Percentiles rank a stretch among this genome's conserved stretches.
These are phyloP conservation scores for Solenodon paradoxus DNA, from an alignment of 2,113 vertebrate species.

Conservation along the genomic window DNA sequence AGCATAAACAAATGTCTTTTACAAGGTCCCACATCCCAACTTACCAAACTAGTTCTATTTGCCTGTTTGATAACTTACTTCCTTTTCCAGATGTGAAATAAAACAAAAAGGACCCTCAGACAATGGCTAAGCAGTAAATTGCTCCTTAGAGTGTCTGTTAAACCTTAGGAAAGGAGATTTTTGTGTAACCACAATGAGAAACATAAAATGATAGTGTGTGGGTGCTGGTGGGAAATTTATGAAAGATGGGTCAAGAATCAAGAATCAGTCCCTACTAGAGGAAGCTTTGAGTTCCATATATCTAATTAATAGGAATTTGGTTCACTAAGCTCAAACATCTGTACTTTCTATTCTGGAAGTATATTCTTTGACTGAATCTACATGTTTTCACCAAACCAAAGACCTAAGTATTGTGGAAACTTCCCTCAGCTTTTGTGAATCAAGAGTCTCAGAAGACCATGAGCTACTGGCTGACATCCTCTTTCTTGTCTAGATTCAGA, in stretches of 20 bases:
- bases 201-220: not conserved
- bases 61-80: not conserved
- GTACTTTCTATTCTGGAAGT: not conserved
- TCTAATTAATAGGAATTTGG: not conserved
- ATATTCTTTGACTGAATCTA: not conserved
- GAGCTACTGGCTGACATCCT: not conserved
- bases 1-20: not conserved
- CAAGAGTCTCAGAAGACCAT: not conserved
- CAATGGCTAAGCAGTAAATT: not conserved
- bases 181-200: not conserved
- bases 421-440: not conserved
- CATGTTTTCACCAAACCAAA: slow-evolving; percentile 7
- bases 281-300: not conserved
- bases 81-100: slow-evolving; percentile 2
- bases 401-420: not conserved
- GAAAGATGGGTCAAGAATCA: not conserved
- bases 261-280: not conserved
- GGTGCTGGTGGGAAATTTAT: not conserved
- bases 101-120: not conserved
- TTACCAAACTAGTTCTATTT: not conserved
- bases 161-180: not conserved
- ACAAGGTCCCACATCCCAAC: not conserved
- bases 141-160: not conserved
- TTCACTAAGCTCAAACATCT: not conserved
- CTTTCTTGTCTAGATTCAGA: not conserved